phyloP scores from a whole-genome alignment of 2,888 invertebrate genomes.

The Graphium colonna region DNA sequence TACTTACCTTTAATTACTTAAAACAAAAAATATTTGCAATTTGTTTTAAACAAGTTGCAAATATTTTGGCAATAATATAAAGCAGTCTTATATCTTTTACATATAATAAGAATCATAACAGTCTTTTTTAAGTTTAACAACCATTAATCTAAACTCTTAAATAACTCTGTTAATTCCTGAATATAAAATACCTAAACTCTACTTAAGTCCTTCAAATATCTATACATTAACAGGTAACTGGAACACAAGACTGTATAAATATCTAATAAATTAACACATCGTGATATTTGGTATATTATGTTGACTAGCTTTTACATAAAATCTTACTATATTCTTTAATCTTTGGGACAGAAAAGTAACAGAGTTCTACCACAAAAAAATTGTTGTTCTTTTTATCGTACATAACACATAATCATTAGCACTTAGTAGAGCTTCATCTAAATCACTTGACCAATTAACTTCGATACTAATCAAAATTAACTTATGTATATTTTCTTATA shows the following conservation, averaged over 20 bases:
- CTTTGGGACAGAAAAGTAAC: constrained; percentile 6
- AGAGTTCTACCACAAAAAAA: no score
- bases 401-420: neutral
- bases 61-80: constrained; percentile 1
- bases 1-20: no score
- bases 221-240: no score
- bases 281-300: neutral
- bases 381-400: neutral
- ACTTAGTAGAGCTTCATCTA: neutral
- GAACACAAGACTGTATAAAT: neutral
- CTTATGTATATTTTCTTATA: no score
- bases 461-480: neutral
- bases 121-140: neutral
- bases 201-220: no score
- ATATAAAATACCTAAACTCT: neutral
- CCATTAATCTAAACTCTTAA: neutral
- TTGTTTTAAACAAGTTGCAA: neutral
- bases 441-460: neutral
- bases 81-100: neutral
- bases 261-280: neutral
- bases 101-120: neutral
- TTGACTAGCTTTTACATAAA: neutral
- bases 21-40: no score
- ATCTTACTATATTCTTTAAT: neutral
- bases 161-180: neutral